These are phyloP conservation scores for Lepidurus couesii DNA, from an alignment of 1,140 invertebrate species.

Conservation along the genomic window DNA sequence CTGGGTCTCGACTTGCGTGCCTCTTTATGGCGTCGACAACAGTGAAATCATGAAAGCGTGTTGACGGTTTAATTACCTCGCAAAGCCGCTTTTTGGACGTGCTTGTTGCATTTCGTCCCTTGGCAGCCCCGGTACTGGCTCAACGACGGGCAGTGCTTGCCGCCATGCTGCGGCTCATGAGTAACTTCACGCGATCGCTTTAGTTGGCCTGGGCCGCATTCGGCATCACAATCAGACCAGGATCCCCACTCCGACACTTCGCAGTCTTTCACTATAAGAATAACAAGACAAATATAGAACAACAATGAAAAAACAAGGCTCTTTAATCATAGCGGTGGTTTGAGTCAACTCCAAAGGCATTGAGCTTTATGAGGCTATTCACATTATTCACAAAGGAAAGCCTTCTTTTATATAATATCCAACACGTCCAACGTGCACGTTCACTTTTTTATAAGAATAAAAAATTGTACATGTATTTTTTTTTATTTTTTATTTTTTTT, in stretches of 20 bases:
- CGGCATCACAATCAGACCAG: slow-evolving; percentile 67
- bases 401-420: not conserved
- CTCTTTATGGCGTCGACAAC: slow-evolving; percentile 23
- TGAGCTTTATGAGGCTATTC: slow-evolving; percentile 5
- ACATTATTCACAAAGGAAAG: not conserved
- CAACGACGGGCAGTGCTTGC: slow-evolving; percentile 64
- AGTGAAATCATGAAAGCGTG: not conserved
- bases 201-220: slow-evolving; percentile 69
- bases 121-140: slow-evolving; percentile 66
- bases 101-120: slow-evolving; percentile 46
- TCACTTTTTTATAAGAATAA: too few species aligned
- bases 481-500: not conserved
- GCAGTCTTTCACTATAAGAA: slow-evolving; percentile 66
- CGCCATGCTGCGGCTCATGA: slow-evolving; percentile 62
- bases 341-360: not conserved
- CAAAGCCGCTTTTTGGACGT: slow-evolving; percentile 28
- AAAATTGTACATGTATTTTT: not conserved
- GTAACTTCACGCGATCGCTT: slow-evolving; percentile 56
- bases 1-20: too few species aligned
- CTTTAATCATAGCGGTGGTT: not conserved
- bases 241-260: slow-evolving; percentile 65
- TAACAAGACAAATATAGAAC: not conserved
- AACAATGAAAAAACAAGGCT: not conserved
- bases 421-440: too few species aligned
- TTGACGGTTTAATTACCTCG: slow-evolving; percentile 23